Base-by-base conservation (phyloP, 92 coral and sea anemone genomes). In the Phenganax stokvisi region DNA sequence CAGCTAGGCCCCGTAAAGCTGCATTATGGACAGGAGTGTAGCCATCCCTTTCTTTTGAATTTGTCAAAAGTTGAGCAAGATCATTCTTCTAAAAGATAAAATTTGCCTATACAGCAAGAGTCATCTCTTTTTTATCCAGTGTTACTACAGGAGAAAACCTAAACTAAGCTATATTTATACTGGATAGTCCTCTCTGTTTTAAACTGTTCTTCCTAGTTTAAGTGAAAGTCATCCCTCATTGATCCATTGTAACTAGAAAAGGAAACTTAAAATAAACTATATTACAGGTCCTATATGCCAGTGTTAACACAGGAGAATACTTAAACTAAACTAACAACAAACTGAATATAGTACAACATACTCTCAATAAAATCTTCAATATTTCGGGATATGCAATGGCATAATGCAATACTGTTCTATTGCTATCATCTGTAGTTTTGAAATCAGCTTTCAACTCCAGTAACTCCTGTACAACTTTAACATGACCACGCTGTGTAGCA, bases 31-130 rank as follows among this genome's bases (percentile, higher is more conserved):
- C 73, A 7, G 82, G 82, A 15, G 82, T 78, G 44, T 78, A 78
- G 72, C 82, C 82, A 78, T 78, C 82, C 63, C 47, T 78, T 64
- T 78, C 82, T 55, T 78, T 78, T 5, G 71, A 57, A 63, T 78
- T 78, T 44, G 63, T 78, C 65, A 78, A 56, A 8, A 78, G 82
- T 51, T 64, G 71, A 16, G 57, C 8, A 61, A 60, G 72, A 31
- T 15, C 71, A 7, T 16, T 27, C 61, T 62, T 78, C 82, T 78
- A 51, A 10, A 63, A 37, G 13, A 66, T 17, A 30, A 66, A 10
- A 9, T 66, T 61, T 37, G 47, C 3, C 47, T 37, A 37, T 17
- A 61, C 15, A 61, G 8, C 1, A 28, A 7, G 25, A 28, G 20
- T 61, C 25, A 15, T 61, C 67, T 61, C 67, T 6, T 61, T 12